phyloP scores from a whole-genome alignment of 2,888 invertebrate species.

The Torymus tubicola region DNA sequence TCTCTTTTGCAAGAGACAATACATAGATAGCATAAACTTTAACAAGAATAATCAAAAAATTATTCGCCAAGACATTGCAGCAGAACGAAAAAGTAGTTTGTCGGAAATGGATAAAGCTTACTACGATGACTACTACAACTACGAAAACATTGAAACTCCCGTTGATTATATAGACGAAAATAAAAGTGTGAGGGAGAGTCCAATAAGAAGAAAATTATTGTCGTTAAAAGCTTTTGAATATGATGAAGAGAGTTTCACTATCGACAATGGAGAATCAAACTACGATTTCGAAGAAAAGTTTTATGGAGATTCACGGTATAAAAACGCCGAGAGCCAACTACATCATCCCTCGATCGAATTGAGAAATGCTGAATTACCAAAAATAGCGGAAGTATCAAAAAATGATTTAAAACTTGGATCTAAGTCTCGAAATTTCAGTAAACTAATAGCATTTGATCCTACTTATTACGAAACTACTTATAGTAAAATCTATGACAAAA shows the following conservation, averaged over 20 bases:
- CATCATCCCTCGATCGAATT: not conserved
- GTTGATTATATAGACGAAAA: not conserved
- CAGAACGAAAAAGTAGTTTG: not conserved
- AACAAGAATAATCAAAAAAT: no score
- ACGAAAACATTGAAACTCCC: not conserved
- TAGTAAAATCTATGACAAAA: not conserved
- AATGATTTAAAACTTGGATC: no score
- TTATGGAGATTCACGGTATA: slow-evolving; percentile 9
- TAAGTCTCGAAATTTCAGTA: no score
- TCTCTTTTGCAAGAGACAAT: no score
- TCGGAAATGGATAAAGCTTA: slow-evolving; percentile 2
- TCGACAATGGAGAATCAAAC: slow-evolving; percentile 13
- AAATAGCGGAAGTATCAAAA: no score
- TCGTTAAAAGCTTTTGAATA: not conserved
- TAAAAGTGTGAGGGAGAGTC: not conserved
- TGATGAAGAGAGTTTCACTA: not conserved
- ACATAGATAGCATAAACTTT: no score
- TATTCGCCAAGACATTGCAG: not conserved
- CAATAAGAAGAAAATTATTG: slow-evolving; percentile 34
- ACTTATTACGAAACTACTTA: no score
- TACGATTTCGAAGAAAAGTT: slow-evolving; percentile 15
- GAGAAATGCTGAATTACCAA: not conserved
- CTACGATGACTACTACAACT: slow-evolving; percentile 38
- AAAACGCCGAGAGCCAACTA: not conserved
- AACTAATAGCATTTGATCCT: no score